phyloP scores from a whole-genome alignment of 2,797 vertebrate genomes.

The Stomatorhinus walkeri region DNA sequence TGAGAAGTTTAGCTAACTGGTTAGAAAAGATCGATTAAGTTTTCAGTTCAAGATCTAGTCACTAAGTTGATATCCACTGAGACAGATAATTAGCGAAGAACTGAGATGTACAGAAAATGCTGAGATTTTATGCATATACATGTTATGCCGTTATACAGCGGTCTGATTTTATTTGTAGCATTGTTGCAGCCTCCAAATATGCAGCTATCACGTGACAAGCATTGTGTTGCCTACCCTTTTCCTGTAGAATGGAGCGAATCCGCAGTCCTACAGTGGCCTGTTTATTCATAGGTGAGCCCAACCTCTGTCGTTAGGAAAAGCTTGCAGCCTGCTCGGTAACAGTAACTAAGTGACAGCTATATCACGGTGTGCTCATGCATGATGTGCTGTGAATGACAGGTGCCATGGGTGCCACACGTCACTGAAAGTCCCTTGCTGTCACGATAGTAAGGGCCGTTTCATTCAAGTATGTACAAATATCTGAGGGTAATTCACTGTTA shows the following conservation, averaged over 20 bases:
- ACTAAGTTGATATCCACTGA: neutral
- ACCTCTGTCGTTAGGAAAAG: neutral
- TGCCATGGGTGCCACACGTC: slow-evolving; percentile 50
- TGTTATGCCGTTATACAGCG: neutral
- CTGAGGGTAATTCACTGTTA: neutral
- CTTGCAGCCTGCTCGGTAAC: neutral
- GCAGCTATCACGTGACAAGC: neutral
- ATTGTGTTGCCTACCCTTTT: neutral
- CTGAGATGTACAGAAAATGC: neutral
- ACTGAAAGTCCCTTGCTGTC: slow-evolving; percentile 57
- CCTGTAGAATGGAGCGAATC: neutral
- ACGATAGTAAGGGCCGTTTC: slow-evolving; percentile 53
- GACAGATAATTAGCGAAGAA: neutral
- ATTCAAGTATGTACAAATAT: slow-evolving; percentile 38
- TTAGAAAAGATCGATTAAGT: neutral
- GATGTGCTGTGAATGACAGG: slow-evolving; percentile 58
- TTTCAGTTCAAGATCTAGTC: neutral
- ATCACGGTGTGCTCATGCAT: slow-evolving; percentile 47
- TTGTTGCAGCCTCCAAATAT: neutral
- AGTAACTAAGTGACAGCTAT: neutral
- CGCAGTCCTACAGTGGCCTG: neutral
- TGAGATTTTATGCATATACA: neutral
- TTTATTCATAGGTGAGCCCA: neutral
- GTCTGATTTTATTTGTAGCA: neutral
- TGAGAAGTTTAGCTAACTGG: neutral